Percentiles rank a stretch among this genome's conserved stretches.
Conservation (phyloP, 2,797 vertebrate species). For the Dromococcyx pavoninus region DNA sequence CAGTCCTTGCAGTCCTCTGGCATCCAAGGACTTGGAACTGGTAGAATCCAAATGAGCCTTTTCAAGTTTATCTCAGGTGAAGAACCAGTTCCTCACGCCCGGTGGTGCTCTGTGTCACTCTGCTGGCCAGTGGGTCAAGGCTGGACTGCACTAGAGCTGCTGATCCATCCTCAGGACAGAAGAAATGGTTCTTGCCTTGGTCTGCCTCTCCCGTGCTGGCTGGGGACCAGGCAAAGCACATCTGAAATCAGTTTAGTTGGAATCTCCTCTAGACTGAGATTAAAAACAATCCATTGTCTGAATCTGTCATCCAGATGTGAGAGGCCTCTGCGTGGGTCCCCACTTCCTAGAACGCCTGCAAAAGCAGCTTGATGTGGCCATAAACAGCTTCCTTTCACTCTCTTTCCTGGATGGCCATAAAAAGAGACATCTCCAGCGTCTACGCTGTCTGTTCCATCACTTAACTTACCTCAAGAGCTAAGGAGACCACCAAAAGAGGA, state of each 20-base stretch:
- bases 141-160: neutral
- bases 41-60: neutral
- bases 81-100: neutral
- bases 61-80: neutral
- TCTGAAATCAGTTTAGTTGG: constrained; percentile 12
- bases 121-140: neutral
- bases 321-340: constrained; percentile 24
- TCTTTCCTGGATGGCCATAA: neutral
- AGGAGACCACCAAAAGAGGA: neutral
- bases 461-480: neutral
- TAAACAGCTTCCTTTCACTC: neutral
- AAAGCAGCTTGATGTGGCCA: constrained; percentile 1
- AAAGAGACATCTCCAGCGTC: neutral
- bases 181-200: neutral
- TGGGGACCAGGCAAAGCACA: constrained; percentile 14
- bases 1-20: neutral
- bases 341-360: neutral
- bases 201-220: neutral
- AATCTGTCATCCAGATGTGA: constrained; percentile 46
- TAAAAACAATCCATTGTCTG: neutral
- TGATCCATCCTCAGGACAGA: neutral
- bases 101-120: rapidly evolving
- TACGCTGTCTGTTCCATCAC: neutral
- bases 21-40: neutral
- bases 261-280: constrained; percentile 5